Evolutionary conservation across 2,797 vertebrate species (phyloP).

Genomic region (Bryconaethiops microstoma): DNA sequence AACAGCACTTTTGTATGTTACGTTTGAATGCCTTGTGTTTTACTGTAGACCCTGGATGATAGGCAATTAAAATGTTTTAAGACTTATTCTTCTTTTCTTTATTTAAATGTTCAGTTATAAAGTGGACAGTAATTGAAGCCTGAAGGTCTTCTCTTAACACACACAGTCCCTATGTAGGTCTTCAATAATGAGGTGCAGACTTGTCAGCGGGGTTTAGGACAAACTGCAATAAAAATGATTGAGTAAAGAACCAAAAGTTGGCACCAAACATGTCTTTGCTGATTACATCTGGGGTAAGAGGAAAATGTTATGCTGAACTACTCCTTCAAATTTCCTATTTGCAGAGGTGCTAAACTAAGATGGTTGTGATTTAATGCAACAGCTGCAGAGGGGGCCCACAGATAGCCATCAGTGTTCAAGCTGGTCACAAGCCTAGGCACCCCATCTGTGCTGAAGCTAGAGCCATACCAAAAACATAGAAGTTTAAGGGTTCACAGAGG

Average conservation of each 20-base stretch:
- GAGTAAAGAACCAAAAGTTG: too few relatives aligned
- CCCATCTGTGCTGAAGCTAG: slow-evolving; percentile 12
- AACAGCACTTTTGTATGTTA: slow-evolving; percentile 57
- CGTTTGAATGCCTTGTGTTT: slow-evolving; percentile 28
- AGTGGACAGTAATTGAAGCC: background rate
- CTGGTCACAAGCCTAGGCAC: background rate
- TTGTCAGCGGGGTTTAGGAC: too few relatives aligned
- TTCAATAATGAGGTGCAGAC: too few relatives aligned
- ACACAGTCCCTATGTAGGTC: too few relatives aligned
- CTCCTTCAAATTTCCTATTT: background rate
- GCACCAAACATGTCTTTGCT: too few relatives aligned
- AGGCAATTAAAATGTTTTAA: slow-evolving; percentile 46
- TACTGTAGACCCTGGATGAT: slow-evolving; percentile 42
- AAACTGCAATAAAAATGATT: too few relatives aligned
- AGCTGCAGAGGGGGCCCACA: slow-evolving; percentile 30
- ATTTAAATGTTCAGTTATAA: background rate
- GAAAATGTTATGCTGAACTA: too few relatives aligned
- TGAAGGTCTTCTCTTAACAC: background rate
- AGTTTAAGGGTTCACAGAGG: slow-evolving; percentile 8
- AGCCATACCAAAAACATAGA: background rate
- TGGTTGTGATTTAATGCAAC: slow-evolving; percentile 10
- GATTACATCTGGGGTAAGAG: too few relatives aligned
- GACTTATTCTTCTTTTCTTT: background rate
- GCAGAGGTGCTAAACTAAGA: background rate
- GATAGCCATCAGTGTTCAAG: background rate